phyloP scores from a whole-genome alignment of 2,797 vertebrate species.

The Hafferia zeledoni region DNA sequence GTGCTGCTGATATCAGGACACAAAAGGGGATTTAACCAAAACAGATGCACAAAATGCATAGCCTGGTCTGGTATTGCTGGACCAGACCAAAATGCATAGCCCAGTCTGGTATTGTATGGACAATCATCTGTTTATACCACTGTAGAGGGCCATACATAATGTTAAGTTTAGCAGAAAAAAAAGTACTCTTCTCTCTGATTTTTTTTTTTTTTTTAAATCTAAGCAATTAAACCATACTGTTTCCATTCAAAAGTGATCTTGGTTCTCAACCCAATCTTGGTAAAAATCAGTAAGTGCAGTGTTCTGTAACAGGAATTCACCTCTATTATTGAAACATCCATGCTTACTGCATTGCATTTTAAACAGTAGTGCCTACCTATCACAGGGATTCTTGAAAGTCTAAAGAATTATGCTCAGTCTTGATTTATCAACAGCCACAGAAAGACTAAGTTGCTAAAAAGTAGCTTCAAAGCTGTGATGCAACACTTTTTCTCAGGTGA shows the following conservation, averaged over 20 bases:
- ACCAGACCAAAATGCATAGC: not conserved
- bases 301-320: not conserved
- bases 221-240: not conserved
- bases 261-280: not conserved
- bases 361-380: not conserved
- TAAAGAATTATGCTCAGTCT: not conserved
- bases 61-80: not conserved
- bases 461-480: not conserved
- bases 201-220: no score
- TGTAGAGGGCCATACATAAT: rapidly evolving
- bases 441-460: not conserved
- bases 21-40: not conserved
- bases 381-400: not conserved
- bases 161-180: not conserved
- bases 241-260: not conserved
- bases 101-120: not conserved
- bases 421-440: not conserved
- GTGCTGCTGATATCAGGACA: not conserved
- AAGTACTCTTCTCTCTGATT: not conserved
- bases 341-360: not conserved
- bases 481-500: not conserved
- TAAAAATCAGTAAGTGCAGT: not conserved
- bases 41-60: not conserved
- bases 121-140: not conserved
- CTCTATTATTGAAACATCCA: not conserved